Evolutionary conservation across 2,113 vertebrate species (phyloP), one percentile per base, ranked within the genome.

Genomic region (Sitta europaea): DNA sequence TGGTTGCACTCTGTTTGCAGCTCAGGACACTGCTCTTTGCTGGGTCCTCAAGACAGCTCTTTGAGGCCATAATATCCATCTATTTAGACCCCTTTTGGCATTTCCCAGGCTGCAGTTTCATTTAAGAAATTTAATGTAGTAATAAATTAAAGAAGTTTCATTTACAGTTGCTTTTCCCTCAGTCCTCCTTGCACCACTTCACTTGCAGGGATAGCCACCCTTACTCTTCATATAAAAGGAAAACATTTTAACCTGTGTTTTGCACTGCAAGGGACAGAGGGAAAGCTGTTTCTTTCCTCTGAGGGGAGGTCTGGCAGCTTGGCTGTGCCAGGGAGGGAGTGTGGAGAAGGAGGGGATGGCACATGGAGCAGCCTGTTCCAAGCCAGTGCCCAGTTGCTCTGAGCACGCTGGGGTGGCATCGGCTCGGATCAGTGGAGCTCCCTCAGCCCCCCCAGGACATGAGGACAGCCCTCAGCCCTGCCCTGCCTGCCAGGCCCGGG

Each of bases 281-380:
- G 36, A 86, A 89, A 79, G 74, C 82, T 83, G 82, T 59, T 80
- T 13, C 67, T 45, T 83, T 74, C 50, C 82, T 95, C 88, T 86
- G 82, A 29, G 19, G 79, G 79, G 59, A 93, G 71, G 27, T 90
- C 94, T 96, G 95, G 86, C 86, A 93, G 86, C 82, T 93, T 70
- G 74, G 57, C 78, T 90, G 50, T 86, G 94, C 88, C 71, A 54
- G 71, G 66, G 42, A 71, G 38, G 74, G 84, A 33, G 35, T 0
- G 3, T 80, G 65, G 65, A 40, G 81, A 48, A 38, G 65, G 57
- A 80, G 53, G 36, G 51, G 36, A 57, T 24, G 10, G 33, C 75
- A 65, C 48, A 53, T 57, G 71, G 78, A 90, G 55, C 81, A 82
- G 66, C 62, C 58, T 43, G 87, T 79, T 92, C 47, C 3, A 0